Percentiles rank a stretch among this genome's conserved stretches.
Conservation (phyloP, 2,888 invertebrate genomes). For the Ephialtes manifestator region DNA sequence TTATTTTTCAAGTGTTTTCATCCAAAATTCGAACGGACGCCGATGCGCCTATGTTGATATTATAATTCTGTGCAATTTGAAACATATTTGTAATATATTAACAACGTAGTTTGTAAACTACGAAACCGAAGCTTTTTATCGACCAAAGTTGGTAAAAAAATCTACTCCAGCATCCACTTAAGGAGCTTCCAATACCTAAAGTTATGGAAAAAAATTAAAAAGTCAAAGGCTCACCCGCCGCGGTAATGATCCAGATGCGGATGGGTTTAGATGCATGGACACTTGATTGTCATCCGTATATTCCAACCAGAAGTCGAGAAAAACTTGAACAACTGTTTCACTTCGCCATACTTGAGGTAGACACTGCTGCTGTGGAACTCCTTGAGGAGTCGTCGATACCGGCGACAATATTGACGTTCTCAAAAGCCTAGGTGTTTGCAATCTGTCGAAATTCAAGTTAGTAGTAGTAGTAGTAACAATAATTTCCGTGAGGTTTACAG, state of each 20-base stretch:
- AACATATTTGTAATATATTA: too few relatives aligned
- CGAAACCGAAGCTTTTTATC: too few relatives aligned
- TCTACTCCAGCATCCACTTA: too few relatives aligned
- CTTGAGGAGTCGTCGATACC: constrained; percentile 78
- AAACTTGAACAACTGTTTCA: constrained; percentile 93
- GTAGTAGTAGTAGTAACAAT: too few relatives aligned
- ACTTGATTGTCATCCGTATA: constrained; percentile 83
- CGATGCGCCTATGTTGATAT: too few relatives aligned
- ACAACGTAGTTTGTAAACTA: too few relatives aligned
- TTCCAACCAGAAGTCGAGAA: constrained; percentile 94
- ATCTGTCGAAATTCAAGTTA: constrained; percentile 71
- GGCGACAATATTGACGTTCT: constrained; percentile 85
- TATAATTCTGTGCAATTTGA: too few relatives aligned
- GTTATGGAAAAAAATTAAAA: constrained; percentile 8
- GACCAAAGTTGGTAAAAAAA: too few relatives aligned
- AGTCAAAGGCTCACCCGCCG: constrained; percentile 76
- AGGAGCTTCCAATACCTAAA: too few relatives aligned
- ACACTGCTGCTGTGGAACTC: constrained; percentile 83
- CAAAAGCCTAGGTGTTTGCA: constrained; percentile 84
- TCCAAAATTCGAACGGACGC: too few relatives aligned
- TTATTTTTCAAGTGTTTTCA: too few relatives aligned
- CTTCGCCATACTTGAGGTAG: constrained; percentile 93
- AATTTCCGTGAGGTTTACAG: too few relatives aligned
- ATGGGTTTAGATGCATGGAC: constrained; percentile 76
- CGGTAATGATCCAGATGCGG: constrained; percentile 77